Evolutionary conservation across 2,888 invertebrate genomes (phyloP).

Genomic region (Synergus japonicus): DNA sequence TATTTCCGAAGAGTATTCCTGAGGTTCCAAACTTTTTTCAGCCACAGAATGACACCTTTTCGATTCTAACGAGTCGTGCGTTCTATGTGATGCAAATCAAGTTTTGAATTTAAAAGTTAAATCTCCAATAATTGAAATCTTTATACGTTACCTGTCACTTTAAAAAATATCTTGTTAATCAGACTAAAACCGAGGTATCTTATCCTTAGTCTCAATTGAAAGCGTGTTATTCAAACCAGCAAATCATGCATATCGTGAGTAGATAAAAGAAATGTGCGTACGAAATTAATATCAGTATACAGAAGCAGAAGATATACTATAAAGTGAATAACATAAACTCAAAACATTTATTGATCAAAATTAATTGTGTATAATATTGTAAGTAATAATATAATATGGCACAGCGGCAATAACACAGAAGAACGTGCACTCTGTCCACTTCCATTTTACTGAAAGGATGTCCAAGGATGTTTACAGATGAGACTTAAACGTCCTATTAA

Average conservation of each 20-base stretch:
- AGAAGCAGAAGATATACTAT: neutral
- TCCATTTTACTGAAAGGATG: constrained; percentile 24
- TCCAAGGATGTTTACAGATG: constrained; percentile 64
- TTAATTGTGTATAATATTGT: no score
- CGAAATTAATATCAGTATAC: neutral
- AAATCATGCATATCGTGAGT: neutral
- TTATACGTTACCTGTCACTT: neutral
- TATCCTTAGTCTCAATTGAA: constrained; percentile 77
- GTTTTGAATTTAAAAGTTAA: neutral
- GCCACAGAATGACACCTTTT: constrained; percentile 52
- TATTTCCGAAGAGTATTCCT: constrained; percentile 51
- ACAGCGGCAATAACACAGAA: neutral
- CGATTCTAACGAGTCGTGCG: constrained; percentile 61
- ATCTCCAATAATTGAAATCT: constrained; percentile 3
- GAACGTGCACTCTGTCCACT: neutral
- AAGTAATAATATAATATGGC: neutral
- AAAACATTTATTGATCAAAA: neutral
- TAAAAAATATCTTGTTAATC: constrained; percentile 84
- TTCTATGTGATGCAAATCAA: constrained; percentile 62
- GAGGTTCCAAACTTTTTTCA: constrained; percentile 45
- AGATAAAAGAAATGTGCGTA: neutral
- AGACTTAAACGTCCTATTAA: constrained; percentile 69
- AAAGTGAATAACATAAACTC: no score
- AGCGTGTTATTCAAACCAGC: neutral
- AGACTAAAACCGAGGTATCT: constrained; percentile 81